phyloP scores from a whole-genome alignment of 2,797 vertebrate species.

The Arctocebus calabarensis region DNA sequence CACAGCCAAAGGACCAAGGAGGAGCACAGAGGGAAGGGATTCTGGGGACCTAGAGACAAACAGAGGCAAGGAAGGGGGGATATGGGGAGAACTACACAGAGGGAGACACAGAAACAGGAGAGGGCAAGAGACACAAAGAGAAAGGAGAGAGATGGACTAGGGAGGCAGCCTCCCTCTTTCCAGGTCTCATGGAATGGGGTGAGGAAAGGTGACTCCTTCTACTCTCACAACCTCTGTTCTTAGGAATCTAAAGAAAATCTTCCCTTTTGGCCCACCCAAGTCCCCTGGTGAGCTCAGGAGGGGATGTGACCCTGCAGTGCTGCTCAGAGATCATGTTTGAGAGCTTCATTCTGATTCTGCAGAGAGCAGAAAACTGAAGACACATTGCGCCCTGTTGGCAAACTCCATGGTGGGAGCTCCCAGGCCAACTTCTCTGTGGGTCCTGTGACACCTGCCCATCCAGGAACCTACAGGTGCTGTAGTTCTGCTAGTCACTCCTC shows the following conservation, averaged over 20 bases:
- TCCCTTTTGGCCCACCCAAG: neutral
- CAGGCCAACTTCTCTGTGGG: neutral
- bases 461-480: conserved; percentile 42
- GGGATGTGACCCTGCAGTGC: neutral
- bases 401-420: neutral
- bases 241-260: neutral
- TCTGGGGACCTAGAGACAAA: neutral
- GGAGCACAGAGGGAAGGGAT: neutral
- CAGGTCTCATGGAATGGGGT: too few species aligned
- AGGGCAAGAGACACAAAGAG: neutral
- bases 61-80: neutral
- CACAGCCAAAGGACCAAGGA: too few species aligned
- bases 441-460: neutral
- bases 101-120: neutral
- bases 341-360: neutral
- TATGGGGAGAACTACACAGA: neutral
- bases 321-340: neutral
- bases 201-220: too few species aligned
- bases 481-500: neutral
- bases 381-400: accelerated
- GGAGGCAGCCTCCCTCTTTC: too few species aligned
- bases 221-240: neutral
- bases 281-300: neutral
- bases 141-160: neutral
- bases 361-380: accelerated